These are phyloP conservation scores for Heterotis niloticus DNA, from an alignment of 2,113 vertebrate species.

Conservation along the genomic window DNA sequence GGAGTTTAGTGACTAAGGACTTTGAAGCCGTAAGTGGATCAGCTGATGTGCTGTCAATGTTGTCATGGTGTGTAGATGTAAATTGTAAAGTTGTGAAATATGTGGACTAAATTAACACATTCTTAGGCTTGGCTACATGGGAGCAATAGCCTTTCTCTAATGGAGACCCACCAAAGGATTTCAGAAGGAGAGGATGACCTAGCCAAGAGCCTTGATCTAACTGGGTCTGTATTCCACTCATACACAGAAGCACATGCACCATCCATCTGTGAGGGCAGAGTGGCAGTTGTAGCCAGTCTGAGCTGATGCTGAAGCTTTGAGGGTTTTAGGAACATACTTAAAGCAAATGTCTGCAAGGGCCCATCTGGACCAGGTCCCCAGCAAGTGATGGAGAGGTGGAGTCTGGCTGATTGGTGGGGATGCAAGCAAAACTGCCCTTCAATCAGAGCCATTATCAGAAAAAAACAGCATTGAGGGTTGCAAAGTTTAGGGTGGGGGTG, in stretches of 20 bases:
- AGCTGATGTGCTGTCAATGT: too few species aligned
- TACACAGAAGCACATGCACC: background rate
- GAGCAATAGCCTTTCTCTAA: too few species aligned
- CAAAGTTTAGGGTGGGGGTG: background rate
- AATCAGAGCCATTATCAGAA: background rate
- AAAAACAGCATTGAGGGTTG: background rate
- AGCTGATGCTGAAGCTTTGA: background rate
- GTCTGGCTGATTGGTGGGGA: background rate
- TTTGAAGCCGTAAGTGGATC: too few species aligned
- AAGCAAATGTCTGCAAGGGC: background rate
- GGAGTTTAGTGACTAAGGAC: too few species aligned
- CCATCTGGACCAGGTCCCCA: conserved; percentile 12
- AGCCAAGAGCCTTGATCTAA: background rate
- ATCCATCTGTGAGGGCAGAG: background rate
- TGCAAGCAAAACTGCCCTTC: background rate
- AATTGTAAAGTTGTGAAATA: too few species aligned
- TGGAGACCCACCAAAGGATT: background rate
- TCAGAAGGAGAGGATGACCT: background rate
- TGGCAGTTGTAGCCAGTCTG: background rate
- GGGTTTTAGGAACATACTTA: background rate
- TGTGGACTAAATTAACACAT: too few species aligned
- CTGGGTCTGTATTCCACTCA: background rate
- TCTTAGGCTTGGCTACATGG: too few species aligned
- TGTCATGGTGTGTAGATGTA: too few species aligned
- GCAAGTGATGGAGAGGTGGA: background rate